Base-by-base conservation (phyloP, 2,797 vertebrate genomes). In the Epinephelus malabaricus region DNA sequence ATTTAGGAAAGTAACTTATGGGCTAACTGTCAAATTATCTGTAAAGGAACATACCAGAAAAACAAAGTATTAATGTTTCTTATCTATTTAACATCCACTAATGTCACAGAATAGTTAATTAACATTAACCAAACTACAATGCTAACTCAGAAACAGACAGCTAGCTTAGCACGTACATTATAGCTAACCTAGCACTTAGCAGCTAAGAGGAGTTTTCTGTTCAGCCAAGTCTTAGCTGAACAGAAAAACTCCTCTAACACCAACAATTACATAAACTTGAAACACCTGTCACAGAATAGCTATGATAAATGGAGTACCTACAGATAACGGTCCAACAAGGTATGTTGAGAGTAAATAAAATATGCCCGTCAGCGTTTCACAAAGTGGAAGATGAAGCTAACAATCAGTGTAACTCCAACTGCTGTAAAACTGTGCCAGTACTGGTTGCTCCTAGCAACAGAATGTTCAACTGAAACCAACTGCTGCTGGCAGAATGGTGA, bases 371-470 rank as follows among this genome's bases (percentile, higher is more conserved):
- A 50, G 11, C 58, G 67, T 17, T 5, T 66, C 21, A 54, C 40
- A 46, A 25, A 69, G n/a, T 30, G n/a, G 10, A 13, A 23, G 12
- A n/a, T n/a, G 46, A 62, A 45, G 59, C 50, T 43, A 55, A 63
- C 13, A 43, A 34, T 49, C 17, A 49, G 43, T 50, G 45, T 19
- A 23, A 30, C 21, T 45, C 49, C 6, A 60, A 34, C 54, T 71
- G 58, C 23, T 30, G 9, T 5, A 8, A 34, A 68, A 25, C 59
- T 27, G 50, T 69, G 18, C 45, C 65, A 69, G 21, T 0, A 3
- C 23, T 3, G 40, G 79, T 72, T 72, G 67, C 79, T 56, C 61
- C 4, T 6, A 19, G 75, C 76, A 74, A 76, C 67, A 76, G 46
- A 62, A 53, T n/a, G 59, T 61, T 53, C 30, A 51, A 51, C 46